Base-by-base conservation (phyloP, 2,888 invertebrate species). In the Melanophora roralis region DNA sequence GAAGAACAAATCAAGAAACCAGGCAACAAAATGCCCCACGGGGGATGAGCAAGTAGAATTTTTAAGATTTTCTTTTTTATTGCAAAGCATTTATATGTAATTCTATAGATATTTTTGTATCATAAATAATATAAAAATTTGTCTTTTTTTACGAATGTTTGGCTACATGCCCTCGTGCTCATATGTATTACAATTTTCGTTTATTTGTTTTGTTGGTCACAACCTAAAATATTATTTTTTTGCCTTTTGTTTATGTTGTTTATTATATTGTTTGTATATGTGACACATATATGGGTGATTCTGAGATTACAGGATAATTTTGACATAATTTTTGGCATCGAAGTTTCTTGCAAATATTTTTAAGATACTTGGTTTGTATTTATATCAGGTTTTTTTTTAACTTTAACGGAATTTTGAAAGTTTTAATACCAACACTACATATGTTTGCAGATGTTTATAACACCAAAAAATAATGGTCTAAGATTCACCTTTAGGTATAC, bases 141-240 rank as follows among this genome's bases (percentile, higher is more conserved):
- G 16, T 34, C 23, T 59, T 7, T 51, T 2, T 38, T 47, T 34
- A 27, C 11, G 23, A 23, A 27, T 27, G 14, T 21, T 19, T 21
- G n/a, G 23, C 23, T 36, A 49, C 55, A 47, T 76, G 76, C 49
- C 68, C 69, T 76, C 64, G 47, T 38, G 32, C 43, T 40, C 23
- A 14, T 64, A 32, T 57, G 45, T 38, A 16, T 49, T n/a, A 47
- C 43, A 49, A 43, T 53, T 3, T 36, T 36, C 11, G 11, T 36
- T 3, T 36, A 2, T 45, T 45, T 19, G 14, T 45, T 19, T 59
- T 2, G 12, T 40, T 27, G 23, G 14, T 40, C 40, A 27, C 27
- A n/a, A 5, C 27, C 3, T 27, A 49, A 12, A 49, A 49, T n/a
- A 49, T 47, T 40, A 49, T 43, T 45, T 4, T 47, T 12, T 36